Evolutionary conservation across 2,797 vertebrate species (phyloP), one percentile per base, ranked within the genome.

Genomic region (Aulostomus chinensis): DNA sequence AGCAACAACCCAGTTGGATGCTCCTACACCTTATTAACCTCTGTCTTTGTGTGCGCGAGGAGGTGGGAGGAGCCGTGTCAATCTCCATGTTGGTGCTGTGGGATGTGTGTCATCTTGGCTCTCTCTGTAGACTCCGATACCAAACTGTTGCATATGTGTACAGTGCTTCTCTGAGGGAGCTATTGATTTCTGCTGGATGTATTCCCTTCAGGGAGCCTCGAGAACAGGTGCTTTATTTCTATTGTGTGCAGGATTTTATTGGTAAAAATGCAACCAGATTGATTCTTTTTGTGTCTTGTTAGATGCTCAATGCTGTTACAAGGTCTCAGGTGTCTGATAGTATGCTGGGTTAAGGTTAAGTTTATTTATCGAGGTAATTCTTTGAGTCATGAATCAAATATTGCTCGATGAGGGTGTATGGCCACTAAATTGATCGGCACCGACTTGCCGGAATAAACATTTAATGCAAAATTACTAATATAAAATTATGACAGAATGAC

Each of bases 161-260:
- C 14, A 31, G 56, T 7, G 21, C 18, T 31, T 62, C 58, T 67
- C 46, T 14, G n/a, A 53, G 30, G 56, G 47, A 82, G 48, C 58
- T 68, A 78, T 80, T 57, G 76, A 77, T 80, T 78, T 65, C 31
- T 73, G 41, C 36, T 54, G 30, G 61, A 59, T 43, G 45, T 36
- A 51, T 47, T 78, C 73, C 64, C 64, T 41, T 17, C 56, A 39
- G 63, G 25, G 26, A 67, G 39, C 40, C 49, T 47, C 21, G 12
- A 66, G 29, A 10, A 45, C 48, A 56, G 46, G 20, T 39, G 34
- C 31, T 68, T 71, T 42, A 32, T 73, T 60, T 64, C 42, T 72
- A 58, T 22, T 51, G 39, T 25, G 9, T 45, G 10, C 24, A 56
- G 51, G 46, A 47, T 52, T 64, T 75, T 38, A 60, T 40, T 35